Evolutionary conservation across 2,797 vertebrate species (phyloP).

Genomic region (Sebastes glaucus): DNA sequence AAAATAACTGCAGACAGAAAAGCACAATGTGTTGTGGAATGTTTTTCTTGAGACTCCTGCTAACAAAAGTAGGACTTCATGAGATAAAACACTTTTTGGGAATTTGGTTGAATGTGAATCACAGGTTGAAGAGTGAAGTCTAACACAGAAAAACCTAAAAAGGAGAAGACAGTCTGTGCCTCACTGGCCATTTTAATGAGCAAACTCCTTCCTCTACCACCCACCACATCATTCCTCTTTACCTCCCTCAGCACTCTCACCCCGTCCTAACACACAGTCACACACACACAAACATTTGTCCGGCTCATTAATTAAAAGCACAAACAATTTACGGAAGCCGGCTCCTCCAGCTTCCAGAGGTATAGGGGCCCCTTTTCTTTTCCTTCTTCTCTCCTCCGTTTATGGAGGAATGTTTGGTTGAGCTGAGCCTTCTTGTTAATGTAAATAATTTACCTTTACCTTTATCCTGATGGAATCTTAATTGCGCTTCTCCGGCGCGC

Average conservation of each 20-base stretch:
- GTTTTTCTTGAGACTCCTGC: background rate
- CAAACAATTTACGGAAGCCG: slow-evolving; percentile 70
- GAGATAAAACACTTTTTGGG: background rate
- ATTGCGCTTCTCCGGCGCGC: slow-evolving; percentile 79
- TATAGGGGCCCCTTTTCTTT: slow-evolving; percentile 12
- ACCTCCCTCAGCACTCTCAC: background rate
- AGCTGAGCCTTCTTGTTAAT: slow-evolving; percentile 76
- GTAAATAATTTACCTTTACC: slow-evolving; percentile 87
- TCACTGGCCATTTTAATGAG: slow-evolving; percentile 31
- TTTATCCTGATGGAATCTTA: slow-evolving; percentile 90
- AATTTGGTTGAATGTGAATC: slow-evolving; percentile 2
- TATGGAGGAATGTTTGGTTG: slow-evolving; percentile 68
- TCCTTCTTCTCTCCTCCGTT: slow-evolving; percentile 25
- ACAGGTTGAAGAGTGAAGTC: background rate
- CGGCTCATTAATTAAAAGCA: slow-evolving; percentile 76
- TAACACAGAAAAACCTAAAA: background rate
- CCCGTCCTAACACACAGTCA: slow-evolving; percentile 3
- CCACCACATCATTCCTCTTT: slow-evolving; percentile 40
- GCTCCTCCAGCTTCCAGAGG: slow-evolving; percentile 43
- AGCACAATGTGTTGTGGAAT: background rate
- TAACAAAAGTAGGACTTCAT: background rate
- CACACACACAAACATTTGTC: slow-evolving; percentile 39
- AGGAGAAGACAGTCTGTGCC: background rate
- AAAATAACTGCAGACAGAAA: background rate
- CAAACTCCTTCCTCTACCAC: slow-evolving; percentile 17